Conservation (phyloP, 2,888 invertebrate genomes). For the Anodontia alba region DNA sequence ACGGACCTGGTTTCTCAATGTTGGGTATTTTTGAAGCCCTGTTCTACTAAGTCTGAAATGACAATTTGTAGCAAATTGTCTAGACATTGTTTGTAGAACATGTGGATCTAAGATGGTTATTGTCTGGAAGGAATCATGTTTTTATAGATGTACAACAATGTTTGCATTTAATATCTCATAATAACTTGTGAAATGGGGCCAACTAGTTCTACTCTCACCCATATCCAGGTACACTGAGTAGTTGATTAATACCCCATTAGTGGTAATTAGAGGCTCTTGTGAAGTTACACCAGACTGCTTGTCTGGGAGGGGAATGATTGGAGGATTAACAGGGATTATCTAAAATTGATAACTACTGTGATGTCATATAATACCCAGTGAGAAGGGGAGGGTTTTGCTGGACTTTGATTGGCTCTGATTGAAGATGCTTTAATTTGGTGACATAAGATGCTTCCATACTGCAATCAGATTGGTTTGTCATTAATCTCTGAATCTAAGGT, state of each 20-base stretch:
- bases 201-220: slow-evolving; percentile 1
- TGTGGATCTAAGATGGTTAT: neutral
- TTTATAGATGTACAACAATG: neutral
- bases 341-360: neutral
- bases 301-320: slow-evolving; percentile 5
- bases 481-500: neutral
- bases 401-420: neutral
- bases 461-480: neutral
- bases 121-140: neutral
- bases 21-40: no score
- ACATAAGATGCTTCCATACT: neutral
- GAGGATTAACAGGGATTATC: neutral
- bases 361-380: slow-evolving; percentile 11
- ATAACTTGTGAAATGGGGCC: neutral
- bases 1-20: no score
- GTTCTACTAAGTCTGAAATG: no score
- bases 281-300: neutral
- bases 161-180: neutral
- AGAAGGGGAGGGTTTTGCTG: neutral
- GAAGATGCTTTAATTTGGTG: no score
- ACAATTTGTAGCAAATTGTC: neutral
- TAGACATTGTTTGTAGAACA: neutral
- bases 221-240: neutral
- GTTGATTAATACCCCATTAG: slow-evolving; percentile 5
- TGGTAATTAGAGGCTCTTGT: neutral